Evolutionary conservation across 2,113 vertebrate species (phyloP), one percentile per base, ranked within the genome.

Genomic region (Lethenteron camtschaticum): DNA sequence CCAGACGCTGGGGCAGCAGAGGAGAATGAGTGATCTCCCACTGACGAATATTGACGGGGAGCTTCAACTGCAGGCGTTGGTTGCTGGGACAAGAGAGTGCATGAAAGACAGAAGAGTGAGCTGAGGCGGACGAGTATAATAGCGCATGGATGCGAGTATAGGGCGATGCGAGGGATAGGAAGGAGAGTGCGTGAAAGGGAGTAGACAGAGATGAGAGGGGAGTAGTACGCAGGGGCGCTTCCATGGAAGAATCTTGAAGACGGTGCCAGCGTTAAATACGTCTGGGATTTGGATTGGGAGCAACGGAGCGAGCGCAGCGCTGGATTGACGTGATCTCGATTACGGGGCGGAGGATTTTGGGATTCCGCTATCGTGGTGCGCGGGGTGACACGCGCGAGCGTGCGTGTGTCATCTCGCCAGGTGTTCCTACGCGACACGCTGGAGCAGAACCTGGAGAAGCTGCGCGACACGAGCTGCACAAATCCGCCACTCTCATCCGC

Each of bases 381-480:
- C 41, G 41, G 41, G 41, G 41, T 41, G 41, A 41, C 41, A 7
- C 41, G 1, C 41, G 41, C 41, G 41, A 41, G 41, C 41, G 63
- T 66, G 63, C 24, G n/a, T 11, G n/a, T 11, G n/a, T 66, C 10
- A 10, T 66, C 24, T 66, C 24, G 63, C n/a, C 85, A 90, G 87
- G 86, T 90, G 81, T 92, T 90, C 81, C 79, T 92, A 78, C 89
- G 89, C 81, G 88, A 92, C 78, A 83, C 81, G 77, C 82, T 92
- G 81, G 88, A 92, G 83, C 87, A 89, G 81, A 87, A 82, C 77
- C 83, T 92, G 84, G 88, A 92, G 83, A 87, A 85, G 77, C 81
- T 83, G 78, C 81, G 87, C 79, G 86, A 87, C 76, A 84, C 79
- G 84, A 83, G 81, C 81, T 86, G 82, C 83, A 80, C 79, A 80